Conservation (phyloP, 2,888 invertebrate genomes). For the Clunio marinus region DNA sequence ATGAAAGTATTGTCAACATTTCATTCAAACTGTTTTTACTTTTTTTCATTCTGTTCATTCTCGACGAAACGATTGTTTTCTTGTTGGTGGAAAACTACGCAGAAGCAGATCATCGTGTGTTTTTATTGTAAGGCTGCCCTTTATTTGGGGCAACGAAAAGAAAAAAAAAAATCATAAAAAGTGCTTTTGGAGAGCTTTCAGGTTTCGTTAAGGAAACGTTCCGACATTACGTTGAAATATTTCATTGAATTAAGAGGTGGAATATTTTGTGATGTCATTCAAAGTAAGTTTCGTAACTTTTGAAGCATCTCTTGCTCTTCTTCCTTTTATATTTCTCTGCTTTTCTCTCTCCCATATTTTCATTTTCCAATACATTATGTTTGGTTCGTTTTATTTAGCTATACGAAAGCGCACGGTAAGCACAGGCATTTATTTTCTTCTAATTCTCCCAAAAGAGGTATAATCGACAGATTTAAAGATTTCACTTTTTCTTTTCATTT, state of each 20-base stretch:
- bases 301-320: background rate
- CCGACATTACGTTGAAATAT: too few relatives aligned
- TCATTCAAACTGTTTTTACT: background rate
- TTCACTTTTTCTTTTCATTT: background rate
- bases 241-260: too few relatives aligned
- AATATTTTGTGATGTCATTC: background rate
- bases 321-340: background rate
- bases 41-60: background rate
- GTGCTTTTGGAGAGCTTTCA: background rate
- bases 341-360: background rate
- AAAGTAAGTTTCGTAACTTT: background rate
- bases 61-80: background rate
- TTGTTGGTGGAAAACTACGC: background rate
- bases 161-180: background rate
- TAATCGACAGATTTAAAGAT: background rate
- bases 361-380: constrained; percentile 10
- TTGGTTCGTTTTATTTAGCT: constrained; percentile 3
- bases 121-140: background rate
- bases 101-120: background rate
- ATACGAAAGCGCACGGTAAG: background rate
- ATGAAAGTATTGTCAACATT: background rate
- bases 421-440: background rate
- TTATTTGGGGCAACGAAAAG: background rate
- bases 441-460: background rate
- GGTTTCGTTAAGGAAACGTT: too few relatives aligned